Evolutionary conservation across 2,797 vertebrate species (phyloP).

Genomic region (Acrocephalus scirpaceus): DNA sequence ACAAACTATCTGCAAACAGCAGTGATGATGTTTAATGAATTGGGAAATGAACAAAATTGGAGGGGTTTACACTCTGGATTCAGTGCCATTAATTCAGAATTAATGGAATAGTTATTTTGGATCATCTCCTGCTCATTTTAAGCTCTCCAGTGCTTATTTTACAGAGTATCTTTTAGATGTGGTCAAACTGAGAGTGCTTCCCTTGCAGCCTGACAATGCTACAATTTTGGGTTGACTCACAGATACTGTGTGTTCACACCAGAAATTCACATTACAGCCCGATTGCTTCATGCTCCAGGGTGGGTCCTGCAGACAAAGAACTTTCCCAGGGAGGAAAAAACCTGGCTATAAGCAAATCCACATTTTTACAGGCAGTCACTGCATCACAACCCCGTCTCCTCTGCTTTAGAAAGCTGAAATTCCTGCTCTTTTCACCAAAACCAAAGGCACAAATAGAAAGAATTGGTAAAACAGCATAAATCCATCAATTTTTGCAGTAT

Average conservation of each 20-base stretch:
- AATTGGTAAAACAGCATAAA: background rate
- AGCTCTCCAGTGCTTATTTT: background rate
- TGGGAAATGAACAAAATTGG: background rate
- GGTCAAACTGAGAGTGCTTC: background rate
- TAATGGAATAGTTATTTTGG: background rate
- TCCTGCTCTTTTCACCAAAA: background rate
- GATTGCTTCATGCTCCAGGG: background rate
- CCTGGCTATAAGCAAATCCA: background rate
- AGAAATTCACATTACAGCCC: constrained; percentile 1
- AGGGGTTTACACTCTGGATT: background rate
- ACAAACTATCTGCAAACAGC: background rate
- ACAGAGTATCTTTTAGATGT: background rate
- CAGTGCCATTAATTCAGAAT: background rate
- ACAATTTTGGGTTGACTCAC: constrained; percentile 21
- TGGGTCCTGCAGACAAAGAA: constrained; percentile 32
- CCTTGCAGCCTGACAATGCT: background rate
- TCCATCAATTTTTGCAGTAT: background rate
- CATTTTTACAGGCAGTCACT: background rate
- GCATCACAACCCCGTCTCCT: background rate
- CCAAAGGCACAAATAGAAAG: accelerated
- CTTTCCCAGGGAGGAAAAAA: background rate
- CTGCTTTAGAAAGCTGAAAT: background rate
- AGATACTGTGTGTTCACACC: background rate
- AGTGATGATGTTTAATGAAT: background rate
- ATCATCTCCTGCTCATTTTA: background rate